Evolutionary conservation across 2,797 vertebrate species (phyloP), one percentile per base, ranked within the genome.

Genomic region (Trematomus bernacchii): DNA sequence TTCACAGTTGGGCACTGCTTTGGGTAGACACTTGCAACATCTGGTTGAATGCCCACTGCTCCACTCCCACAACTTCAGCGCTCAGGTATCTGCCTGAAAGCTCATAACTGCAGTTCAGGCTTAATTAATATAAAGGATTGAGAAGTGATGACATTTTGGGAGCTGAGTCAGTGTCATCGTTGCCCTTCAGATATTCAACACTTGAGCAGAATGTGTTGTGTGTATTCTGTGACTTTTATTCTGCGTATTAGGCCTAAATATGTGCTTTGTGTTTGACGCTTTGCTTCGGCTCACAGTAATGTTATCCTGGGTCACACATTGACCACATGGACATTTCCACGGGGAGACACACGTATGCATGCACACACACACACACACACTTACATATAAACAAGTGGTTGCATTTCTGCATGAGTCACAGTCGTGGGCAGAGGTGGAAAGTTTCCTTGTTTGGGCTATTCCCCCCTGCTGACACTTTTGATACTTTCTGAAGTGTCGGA

Each of bases 361-460:
- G 52, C 10, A 55, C 51, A 65, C 54, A 58, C 79, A 50, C 42
- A 11, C 46, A 53, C 72, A 19, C 70, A 50, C 68, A 66, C 63
- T 66, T 47, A 79, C 55, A 90, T 84, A 93, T 90, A 91, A 91
- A 92, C 86, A 91, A 90, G 87, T 76, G 82, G 85, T 85, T 89
- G 80, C 83, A 83, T 90, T 91, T 87, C 83, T 85, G 85, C 77
- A 77, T 92, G 91, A 94, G 88, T 94, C 89, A 93, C 85, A 77
- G 80, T 53, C 68, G 87, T 91, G 85, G 91, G 90, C 73, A 89
- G 89, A 65, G 87, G 83, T 91, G 88, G 90, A 92, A 91, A 88
- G 86, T 91, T 89, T 91, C 88, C 90, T 92, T 91, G 87, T 92
- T 92, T 91, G 87, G 92, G 89, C 88, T 84, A 88, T 86, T 80